Base-by-base conservation (phyloP, 2,113 vertebrate species). In the Taxidea taxus region DNA sequence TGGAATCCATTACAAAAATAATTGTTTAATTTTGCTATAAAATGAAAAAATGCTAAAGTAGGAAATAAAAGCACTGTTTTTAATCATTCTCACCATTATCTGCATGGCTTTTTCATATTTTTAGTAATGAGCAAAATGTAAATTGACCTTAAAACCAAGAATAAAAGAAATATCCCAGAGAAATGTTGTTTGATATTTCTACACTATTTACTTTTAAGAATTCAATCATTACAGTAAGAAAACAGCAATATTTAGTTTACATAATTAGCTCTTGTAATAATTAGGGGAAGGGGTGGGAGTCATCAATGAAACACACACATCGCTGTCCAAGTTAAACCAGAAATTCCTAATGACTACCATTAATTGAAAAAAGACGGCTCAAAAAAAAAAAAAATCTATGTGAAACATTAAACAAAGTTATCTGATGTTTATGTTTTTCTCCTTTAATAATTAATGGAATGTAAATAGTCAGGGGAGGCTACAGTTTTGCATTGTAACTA, bases 361-460 rank as follows among this genome's bases (percentile, higher is more conserved):
- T 99, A 99, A 99, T 99, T 99, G 99, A 99, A 98, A 99, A 95
- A 98, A 99, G 98, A 90, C 85, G 93, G 97, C 98, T 97, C 94
- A 97, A 88, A 6, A 97, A 98, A 98, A 98, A 98, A 98, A 99
- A 85, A 98, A 99, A 99, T 98, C 98, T 99, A 98, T 98, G 99
- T 99, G 99, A 99, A 99, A 99, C 99, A 99, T 99, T 99, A 99
- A 99, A 99, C 99, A 99, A 99, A 99, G 99, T 99, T 98, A 99
- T 99, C 99, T 99, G 97, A 97, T 99, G 99, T 99, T 99, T 99
- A 99, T 99, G 97, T 95, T 88, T 98, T 98, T 98, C 96, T 98
- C 96, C 97, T 99, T 99, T 98, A 99, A 99, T 99, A 99, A 99
- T 99, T 99, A 99, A 99, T 99, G 98, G 99, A 99, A 99, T 99